Percentiles rank a stretch among this genome's conserved stretches.
phyloP scores from a whole-genome alignment of 30 jellyfish, hydroid and myxozoan species.

The Morbakka virulenta region DNA sequence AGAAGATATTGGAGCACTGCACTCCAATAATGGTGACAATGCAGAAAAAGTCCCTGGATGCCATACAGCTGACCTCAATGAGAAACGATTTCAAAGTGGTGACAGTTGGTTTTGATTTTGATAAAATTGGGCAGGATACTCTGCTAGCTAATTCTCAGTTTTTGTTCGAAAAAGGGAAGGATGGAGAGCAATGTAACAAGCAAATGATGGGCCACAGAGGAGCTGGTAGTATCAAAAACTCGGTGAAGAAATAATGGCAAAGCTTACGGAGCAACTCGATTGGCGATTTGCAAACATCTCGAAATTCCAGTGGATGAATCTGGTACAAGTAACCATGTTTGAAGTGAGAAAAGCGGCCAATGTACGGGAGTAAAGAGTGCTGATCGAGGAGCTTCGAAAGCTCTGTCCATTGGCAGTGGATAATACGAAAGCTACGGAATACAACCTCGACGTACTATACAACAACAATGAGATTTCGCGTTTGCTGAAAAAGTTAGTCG shows the following conservation, averaged over 20 bases:
- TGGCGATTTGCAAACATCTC: constrained; percentile 44
- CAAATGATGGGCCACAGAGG: constrained; percentile 43
- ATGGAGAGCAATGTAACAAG: constrained; percentile 53
- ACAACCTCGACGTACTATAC: constrained; percentile 15
- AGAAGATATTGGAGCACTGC: too few relatives aligned
- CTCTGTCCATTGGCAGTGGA: constrained; percentile 25
- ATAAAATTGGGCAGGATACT: too few relatives aligned
- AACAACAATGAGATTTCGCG: constrained; percentile 19
- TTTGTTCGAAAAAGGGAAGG: constrained; percentile 48
- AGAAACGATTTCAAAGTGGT: too few relatives aligned
- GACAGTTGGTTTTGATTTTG: constrained; percentile 10
- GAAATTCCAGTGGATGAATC: constrained; percentile 20
- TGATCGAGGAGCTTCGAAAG: too few relatives aligned
- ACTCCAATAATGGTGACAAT: constrained; percentile 21
- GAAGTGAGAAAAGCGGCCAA: constrained; percentile 26
- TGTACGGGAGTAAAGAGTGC: constrained; percentile 37
- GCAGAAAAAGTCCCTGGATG: constrained; percentile 45
- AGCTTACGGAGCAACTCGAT: too few relatives aligned
- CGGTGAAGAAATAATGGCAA: constrained; percentile 40
- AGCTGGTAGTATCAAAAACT: constrained; percentile 9
- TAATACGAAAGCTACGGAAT: constrained; percentile 26
- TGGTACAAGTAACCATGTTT: constrained; percentile 22
- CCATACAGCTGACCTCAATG: constrained; percentile 42
- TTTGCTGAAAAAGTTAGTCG: neutral
- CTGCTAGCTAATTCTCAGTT: constrained; percentile 26